Evolutionary conservation across 2,888 invertebrate genomes (phyloP).

Genomic region (Drosophila mettleri): DNA sequence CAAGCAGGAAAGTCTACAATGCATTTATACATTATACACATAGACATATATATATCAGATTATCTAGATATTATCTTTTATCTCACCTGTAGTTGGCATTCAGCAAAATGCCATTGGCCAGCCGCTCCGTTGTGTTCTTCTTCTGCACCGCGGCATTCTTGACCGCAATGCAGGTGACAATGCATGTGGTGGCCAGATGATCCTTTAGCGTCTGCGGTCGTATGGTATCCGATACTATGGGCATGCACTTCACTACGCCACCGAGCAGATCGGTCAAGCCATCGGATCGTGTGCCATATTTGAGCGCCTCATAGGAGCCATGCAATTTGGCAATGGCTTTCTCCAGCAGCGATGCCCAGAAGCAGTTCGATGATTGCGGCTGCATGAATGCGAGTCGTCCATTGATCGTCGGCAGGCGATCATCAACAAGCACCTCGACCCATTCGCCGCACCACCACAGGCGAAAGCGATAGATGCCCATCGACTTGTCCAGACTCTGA

Average conservation of each 20-base stretch:
- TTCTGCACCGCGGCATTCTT: slow-evolving; percentile 85
- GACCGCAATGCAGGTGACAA: slow-evolving; percentile 90
- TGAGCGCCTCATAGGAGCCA: slow-evolving; percentile 96
- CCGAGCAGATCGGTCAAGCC: slow-evolving; percentile 95
- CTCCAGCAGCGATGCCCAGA: slow-evolving; percentile 95
- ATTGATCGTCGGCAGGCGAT: slow-evolving; percentile 94
- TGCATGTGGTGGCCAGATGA: slow-evolving; percentile 92
- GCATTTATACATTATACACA: not conserved
- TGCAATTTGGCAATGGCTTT: slow-evolving; percentile 98
- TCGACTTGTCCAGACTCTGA: slow-evolving; percentile 90
- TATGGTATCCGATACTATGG: slow-evolving; percentile 89
- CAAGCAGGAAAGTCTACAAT: slow-evolving; percentile 76
- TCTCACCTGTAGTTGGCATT: slow-evolving; percentile 90
- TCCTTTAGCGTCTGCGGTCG: slow-evolving; percentile 87
- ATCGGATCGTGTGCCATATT: slow-evolving; percentile 95
- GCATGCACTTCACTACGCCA: slow-evolving; percentile 93
- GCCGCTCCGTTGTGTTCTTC: slow-evolving; percentile 87
- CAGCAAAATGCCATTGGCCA: slow-evolving; percentile 89
- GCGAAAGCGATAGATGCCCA: slow-evolving; percentile 94
- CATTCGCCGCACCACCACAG: slow-evolving; percentile 98
- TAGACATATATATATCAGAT: not conserved
- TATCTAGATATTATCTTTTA: too few relatives aligned
- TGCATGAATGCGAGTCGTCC: slow-evolving; percentile 94
- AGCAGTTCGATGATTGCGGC: slow-evolving; percentile 91
- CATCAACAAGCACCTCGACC: slow-evolving; percentile 95